Evolutionary conservation across 2,797 vertebrate genomes (phyloP).

Genomic region (Sebastes cheni): DNA sequence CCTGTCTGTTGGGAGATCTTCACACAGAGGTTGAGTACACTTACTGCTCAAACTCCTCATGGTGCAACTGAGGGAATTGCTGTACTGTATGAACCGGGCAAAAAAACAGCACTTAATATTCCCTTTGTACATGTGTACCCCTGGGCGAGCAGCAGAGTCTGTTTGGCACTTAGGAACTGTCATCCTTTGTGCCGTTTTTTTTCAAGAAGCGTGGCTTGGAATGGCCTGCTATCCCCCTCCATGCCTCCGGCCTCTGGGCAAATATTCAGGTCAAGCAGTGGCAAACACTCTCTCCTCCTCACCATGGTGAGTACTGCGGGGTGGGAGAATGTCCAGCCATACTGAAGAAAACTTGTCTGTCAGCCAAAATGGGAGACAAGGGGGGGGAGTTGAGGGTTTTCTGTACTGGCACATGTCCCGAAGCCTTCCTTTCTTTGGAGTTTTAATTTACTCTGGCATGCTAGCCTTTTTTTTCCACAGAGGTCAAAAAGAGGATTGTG

Average conservation of each 20-base stretch:
- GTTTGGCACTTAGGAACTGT: constrained; percentile 51
- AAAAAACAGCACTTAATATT: constrained; percentile 52
- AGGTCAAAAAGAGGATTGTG: constrained; percentile 67
- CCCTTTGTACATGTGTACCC: constrained; percentile 49
- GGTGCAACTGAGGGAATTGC: constrained; percentile 45
- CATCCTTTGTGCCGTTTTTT: constrained; percentile 49
- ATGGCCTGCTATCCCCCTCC: constrained; percentile 39
- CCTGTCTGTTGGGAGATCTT: constrained; percentile 47
- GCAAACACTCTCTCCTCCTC: constrained; percentile 47
- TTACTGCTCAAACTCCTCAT: constrained; percentile 65
- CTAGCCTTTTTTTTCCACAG: constrained; percentile 40
- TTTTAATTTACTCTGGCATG: constrained; percentile 73
- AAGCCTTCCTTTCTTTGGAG: constrained; percentile 51
- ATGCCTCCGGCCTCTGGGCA: constrained; percentile 56
- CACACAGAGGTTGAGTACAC: constrained; percentile 68
- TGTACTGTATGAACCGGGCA: constrained; percentile 50
- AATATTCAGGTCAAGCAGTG: constrained; percentile 71
- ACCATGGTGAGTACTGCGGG: constrained; percentile 30
- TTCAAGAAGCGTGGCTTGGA: constrained; percentile 48
- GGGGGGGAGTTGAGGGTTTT: constrained; percentile 41
- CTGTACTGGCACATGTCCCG: constrained; percentile 48
- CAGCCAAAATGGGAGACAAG: constrained; percentile 50
- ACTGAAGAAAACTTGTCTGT: constrained; percentile 18
- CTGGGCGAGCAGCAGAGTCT: constrained; percentile 31
- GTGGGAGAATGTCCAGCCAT: constrained; percentile 30